Conservation (phyloP, 2,113 vertebrate species). For the Alouatta palliata region DNA sequence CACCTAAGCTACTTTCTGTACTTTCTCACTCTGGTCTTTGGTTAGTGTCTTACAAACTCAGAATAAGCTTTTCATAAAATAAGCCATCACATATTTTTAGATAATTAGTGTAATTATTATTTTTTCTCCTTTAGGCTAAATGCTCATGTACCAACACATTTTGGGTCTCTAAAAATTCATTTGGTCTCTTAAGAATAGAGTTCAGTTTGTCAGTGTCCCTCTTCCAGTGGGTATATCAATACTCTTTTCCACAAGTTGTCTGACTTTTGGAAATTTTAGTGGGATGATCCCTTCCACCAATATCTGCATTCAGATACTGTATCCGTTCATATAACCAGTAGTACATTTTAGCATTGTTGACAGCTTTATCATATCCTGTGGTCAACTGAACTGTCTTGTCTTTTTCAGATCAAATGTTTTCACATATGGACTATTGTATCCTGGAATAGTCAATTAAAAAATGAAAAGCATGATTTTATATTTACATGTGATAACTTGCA, state of each 20-base stretch:
- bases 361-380: background rate
- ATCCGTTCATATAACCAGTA: background rate
- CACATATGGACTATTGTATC: background rate
- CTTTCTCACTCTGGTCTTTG: background rate
- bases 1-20: background rate
- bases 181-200: background rate
- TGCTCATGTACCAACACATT: background rate
- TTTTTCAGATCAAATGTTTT: slow-evolving; percentile 7
- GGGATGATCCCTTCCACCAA: background rate
- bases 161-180: background rate
- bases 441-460: background rate
- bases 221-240: background rate
- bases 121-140: background rate
- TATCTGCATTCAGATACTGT: background rate
- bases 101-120: background rate
- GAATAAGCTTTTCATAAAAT: background rate
- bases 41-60: background rate
- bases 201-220: background rate
- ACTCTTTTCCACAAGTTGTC: background rate
- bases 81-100: background rate
- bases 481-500: background rate
- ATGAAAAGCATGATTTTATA: background rate
- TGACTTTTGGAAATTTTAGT: background rate
- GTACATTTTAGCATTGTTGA: background rate
- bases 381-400: background rate